Evolutionary conservation across 2,797 vertebrate species (phyloP), one percentile per base, ranked within the genome.

Genomic region (Phrynocephalus forsythii): DNA sequence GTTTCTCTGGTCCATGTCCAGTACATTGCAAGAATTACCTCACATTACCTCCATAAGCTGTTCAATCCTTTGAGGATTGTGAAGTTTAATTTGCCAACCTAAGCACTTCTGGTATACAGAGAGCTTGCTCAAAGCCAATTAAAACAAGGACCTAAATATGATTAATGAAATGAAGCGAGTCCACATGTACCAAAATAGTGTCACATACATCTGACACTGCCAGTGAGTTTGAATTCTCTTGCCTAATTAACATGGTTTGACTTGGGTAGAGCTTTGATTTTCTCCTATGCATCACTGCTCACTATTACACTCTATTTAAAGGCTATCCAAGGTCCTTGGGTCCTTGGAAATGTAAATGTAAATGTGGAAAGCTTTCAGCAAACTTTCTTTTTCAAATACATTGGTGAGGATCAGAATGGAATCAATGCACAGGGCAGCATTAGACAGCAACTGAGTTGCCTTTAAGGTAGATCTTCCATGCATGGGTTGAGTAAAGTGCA

Each of bases 81-180:
- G 38, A 52, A 56, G 77, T 63, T 26, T 73, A 77, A 80, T 84
- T 84, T n/a, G 2, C 50, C 72, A 63, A 48, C 52, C 50, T 83
- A 87, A 71, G 63, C 18, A 78, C 33, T 82, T 7, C 8, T n/a
- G 66, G 15, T 69, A 48, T 82, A n/a, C 60, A 82, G 77, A 75
- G 1, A 30, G 33, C 71, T 73, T 60, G 18, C 13, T 83, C 76
- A 89, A 75, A 33, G 85, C 38, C 30, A 84, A 90, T 71, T 52
- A 76, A 91, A 92, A 91, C 10, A 0, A 86, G 79, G 48, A 79
- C 38, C 77, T 93, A 82, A 67, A 69, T 50, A 88, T 71, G 63
- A 91, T 79, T 73, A 10, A 2, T 33, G 72, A 90, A 87, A 89
- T 83, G 6, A 75, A 88, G 82, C 5, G 22, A 91, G 82, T 79